Percentiles rank a stretch among this genome's conserved stretches.
These are phyloP conservation scores for Pomacea maculata DNA, from an alignment of 1,140 invertebrate genomes.

Conservation along the genomic window DNA sequence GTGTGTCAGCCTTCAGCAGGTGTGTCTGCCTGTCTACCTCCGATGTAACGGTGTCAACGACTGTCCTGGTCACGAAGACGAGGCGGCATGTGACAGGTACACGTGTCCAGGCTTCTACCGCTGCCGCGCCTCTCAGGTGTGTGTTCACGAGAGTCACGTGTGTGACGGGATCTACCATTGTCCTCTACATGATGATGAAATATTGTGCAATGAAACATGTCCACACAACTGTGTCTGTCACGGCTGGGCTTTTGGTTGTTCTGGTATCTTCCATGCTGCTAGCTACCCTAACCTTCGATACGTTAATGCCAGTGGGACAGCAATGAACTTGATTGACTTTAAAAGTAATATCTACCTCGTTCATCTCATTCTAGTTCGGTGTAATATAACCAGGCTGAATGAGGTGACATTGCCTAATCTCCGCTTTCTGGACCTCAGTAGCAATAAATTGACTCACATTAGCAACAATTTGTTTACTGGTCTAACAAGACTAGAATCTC, in stretches of 20 bases:
- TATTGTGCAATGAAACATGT: conserved; percentile 2
- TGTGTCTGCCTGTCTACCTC: conserved; percentile 1
- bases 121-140: conserved; percentile 7
- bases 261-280: neutral
- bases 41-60: conserved; percentile 6
- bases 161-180: conserved; percentile 27
- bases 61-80: conserved; percentile 11
- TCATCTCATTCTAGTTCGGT: neutral
- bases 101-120: conserved; percentile 21
- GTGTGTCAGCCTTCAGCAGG: neutral
- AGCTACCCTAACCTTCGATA: neutral
- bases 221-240: conserved; percentile 5
- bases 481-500: neutral
- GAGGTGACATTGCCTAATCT: neutral
- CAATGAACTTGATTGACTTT: neutral
- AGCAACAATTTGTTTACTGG: neutral
- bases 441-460: neutral
- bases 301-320: neutral
- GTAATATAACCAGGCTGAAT: neutral
- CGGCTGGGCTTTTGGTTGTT: conserved; percentile 1
- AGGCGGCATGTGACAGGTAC: neutral
- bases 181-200: conserved; percentile 10
- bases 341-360: neutral
- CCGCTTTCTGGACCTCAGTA: neutral
- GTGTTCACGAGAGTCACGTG: conserved; percentile 12